phyloP scores from a whole-genome alignment of 2,888 invertebrate species.

The Tipula confusa region DNA sequence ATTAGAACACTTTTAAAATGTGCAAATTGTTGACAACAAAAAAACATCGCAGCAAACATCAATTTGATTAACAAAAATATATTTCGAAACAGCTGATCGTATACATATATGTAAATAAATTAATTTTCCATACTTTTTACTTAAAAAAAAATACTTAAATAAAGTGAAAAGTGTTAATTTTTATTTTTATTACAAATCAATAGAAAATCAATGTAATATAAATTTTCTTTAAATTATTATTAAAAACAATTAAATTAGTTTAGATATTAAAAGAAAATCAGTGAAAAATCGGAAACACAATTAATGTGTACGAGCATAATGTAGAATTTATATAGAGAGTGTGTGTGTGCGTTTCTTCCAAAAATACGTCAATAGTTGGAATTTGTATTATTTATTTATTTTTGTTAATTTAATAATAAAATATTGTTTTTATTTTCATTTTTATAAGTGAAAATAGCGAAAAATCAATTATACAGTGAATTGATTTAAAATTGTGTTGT shows the following conservation, averaged over 20 bases:
- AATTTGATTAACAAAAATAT: not conserved
- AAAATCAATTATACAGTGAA: not conserved
- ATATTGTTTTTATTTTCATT: not conserved
- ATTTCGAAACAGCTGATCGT: not conserved
- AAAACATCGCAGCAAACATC: not conserved
- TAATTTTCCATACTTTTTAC: not conserved
- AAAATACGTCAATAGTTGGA: not conserved
- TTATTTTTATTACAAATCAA: not conserved
- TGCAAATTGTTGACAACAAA: too few relatives aligned
- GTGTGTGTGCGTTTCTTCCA: not conserved
- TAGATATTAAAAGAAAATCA: not conserved
- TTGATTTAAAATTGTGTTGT: not conserved
- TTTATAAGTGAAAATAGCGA: not conserved
- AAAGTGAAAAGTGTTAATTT: not conserved
- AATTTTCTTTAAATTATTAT: not conserved
- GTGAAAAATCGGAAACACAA: not conserved
- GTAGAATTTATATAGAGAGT: not conserved
- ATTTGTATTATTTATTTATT: not conserved
- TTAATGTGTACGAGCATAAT: not conserved
- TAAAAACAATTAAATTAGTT: not conserved
- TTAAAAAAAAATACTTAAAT: not conserved
- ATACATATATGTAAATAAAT: not conserved
- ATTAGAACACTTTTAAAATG: too few relatives aligned
- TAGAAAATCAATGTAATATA: not conserved
- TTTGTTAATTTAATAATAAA: conserved; percentile 17